Percentiles rank a stretch among this genome's conserved stretches.
These are phyloP conservation scores for Bugula neritina DNA, from an alignment of 2,888 invertebrate genomes.

Conservation along the genomic window DNA sequence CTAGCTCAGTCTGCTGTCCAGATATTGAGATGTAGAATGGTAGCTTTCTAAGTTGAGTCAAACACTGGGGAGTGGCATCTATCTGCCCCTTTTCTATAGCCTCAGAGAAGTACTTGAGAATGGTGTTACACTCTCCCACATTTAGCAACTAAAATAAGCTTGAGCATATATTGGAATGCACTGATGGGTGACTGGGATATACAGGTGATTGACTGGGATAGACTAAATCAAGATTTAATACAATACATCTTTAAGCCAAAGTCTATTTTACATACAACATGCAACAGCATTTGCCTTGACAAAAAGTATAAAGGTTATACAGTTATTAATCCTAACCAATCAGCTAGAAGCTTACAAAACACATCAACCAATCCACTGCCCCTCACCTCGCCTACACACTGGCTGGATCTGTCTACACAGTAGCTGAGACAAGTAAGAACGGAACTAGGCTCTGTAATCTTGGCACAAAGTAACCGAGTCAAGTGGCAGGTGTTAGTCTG, in stretches of 20 bases:
- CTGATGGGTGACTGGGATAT: no score
- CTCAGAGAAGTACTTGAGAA: slow-evolving; percentile 35
- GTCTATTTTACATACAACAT: no score
- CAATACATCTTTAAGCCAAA: no score
- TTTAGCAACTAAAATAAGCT: slow-evolving; percentile 27
- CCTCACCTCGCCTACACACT: slow-evolving; percentile 11
- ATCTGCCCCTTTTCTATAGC: slow-evolving; percentile 31
- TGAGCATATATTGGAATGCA: background rate
- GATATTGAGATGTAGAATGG: slow-evolving; percentile 33
- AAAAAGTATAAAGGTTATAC: no score
- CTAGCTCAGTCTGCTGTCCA: slow-evolving; percentile 32
- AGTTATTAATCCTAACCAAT: no score
- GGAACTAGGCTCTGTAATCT: slow-evolving; percentile 1
- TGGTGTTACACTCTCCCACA: slow-evolving; percentile 33
- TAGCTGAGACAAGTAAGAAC: slow-evolving; percentile 14
- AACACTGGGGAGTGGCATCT: slow-evolving; percentile 21
- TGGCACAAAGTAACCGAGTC: slow-evolving; percentile 12
- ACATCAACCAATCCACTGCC: no score
- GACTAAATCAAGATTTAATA: no score
- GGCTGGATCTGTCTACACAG: slow-evolving; percentile 4
- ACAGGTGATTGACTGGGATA: no score
- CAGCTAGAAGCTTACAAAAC: no score
- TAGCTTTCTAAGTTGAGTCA: slow-evolving; percentile 30
- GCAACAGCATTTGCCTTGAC: no score
- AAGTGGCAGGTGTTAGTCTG: background rate